Base-by-base conservation (phyloP, 2,113 vertebrate species). In the Scalopus aquaticus region DNA sequence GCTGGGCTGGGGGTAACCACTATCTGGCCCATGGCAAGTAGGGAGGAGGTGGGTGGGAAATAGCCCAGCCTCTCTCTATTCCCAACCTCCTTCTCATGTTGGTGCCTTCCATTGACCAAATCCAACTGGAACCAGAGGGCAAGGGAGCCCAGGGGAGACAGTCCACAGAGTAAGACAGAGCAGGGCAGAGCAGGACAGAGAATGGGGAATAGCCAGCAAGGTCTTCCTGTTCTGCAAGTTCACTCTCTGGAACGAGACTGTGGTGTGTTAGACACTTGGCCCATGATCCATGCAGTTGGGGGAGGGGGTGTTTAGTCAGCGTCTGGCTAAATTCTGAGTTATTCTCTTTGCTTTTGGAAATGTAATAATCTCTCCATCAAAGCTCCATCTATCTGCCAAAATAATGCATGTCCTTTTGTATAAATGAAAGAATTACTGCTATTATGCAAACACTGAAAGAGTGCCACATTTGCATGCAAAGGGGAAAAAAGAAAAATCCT, bases 301-400 rank as follows among this genome's bases (percentile, higher is more conserved):
- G 89, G 91, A 62, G 49, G 58, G 91, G 60, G 35, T 78, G 80
- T 92, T 87, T 91, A 90, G 96, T 96, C 93, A 95, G 89, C 3
- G 83, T 97, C 96, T 90, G 91, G 83, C 88, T 97, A 96, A 97
- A 91, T 94, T 96, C 79, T 97, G 93, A 96, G 97, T 96, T 97
- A 96, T 97, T 97, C 96, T 95, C 96, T 94, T 91, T 96, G 96
- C 94, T 96, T 96, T 97, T 97, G 89, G 91, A 97, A 96, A 97
- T 97, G 96, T 97, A 97, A 97, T 97, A 97, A 97, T 97, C 96
- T 97, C 93, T 95, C 94, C 94, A 97, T 97, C 96, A 97, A 97
- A 97, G 85, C 91, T 95, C 94, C 95, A 95, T 97, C 91, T 96
- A 94, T 95, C 97, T 97, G 96, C 96, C 97, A 97, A 97, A 97